Conservation (phyloP, 2,113 vertebrate species). For the Fukomys damarensis region DNA sequence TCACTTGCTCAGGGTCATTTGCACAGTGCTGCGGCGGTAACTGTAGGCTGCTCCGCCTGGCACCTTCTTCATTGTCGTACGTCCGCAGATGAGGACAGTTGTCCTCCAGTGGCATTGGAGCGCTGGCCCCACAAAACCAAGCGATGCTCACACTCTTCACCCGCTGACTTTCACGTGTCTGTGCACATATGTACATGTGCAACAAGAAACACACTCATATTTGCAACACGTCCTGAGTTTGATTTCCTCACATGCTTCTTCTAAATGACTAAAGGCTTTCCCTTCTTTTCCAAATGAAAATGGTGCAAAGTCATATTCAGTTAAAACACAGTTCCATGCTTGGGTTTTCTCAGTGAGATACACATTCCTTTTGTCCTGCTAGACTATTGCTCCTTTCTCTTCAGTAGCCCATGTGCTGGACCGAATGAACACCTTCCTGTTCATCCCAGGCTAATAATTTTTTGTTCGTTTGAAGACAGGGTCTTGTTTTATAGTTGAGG, state of each 20-base stretch:
- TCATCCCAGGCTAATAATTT: neutral
- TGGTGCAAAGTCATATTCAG: neutral
- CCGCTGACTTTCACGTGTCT: neutral
- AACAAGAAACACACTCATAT: neutral
- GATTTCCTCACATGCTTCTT: neutral
- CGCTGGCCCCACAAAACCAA: neutral
- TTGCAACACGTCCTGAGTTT: accelerated
- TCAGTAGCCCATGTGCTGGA: accelerated
- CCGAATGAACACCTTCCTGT: neutral
- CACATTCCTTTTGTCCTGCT: neutral
- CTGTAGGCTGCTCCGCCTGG: neutral
- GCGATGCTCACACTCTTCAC: neutral
- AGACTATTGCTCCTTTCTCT: neutral
- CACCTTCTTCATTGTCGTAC: accelerated
- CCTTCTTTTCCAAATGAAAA: neutral
- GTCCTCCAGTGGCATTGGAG: neutral
- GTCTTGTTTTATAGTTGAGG: too few relatives aligned
- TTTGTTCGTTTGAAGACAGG: too few relatives aligned
- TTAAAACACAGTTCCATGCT: neutral
- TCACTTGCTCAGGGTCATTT: neutral
- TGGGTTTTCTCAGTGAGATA: neutral
- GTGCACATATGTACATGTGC: too few relatives aligned
- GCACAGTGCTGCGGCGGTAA: neutral
- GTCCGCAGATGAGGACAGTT: too few relatives aligned
- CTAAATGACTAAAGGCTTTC: neutral